Percentiles rank a stretch among this genome's conserved stretches.
Conservation (phyloP, 2,113 vertebrate species). For the Pipa parva region DNA sequence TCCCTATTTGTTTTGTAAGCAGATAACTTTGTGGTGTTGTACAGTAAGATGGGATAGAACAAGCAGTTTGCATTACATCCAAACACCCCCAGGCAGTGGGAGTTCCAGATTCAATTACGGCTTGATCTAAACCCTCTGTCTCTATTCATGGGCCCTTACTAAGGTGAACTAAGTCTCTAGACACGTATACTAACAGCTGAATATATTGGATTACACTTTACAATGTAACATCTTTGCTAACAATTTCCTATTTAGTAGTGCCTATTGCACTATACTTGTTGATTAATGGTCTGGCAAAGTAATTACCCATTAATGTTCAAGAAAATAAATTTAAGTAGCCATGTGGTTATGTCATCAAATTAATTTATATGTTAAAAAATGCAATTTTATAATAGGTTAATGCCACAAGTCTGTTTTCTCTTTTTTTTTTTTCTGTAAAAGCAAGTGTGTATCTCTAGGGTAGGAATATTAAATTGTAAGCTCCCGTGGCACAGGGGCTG, state of each 20-base stretch:
- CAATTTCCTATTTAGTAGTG: conserved; percentile 36
- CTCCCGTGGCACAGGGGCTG: too few relatives aligned
- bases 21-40: conserved; percentile 29
- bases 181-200: conserved; percentile 37
- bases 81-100: conserved; percentile 40
- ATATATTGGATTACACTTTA: conserved; percentile 32
- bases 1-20: conserved; percentile 35
- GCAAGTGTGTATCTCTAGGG: too few relatives aligned
- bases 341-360: conserved; percentile 25
- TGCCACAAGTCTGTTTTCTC: too few relatives aligned
- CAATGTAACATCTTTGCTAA: conserved; percentile 28
- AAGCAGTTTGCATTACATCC: conserved; percentile 36
- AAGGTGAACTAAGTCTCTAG: conserved; percentile 38
- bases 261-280: conserved; percentile 24
- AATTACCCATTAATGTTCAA: neutral
- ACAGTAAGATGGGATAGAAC: conserved; percentile 5
- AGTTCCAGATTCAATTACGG: conserved; percentile 40
- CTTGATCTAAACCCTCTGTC: conserved; percentile 28
- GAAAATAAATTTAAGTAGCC: conserved; percentile 5
- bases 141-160: conserved; percentile 36
- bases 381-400: conserved; percentile 7
- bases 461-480: too few relatives aligned
- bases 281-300: conserved; percentile 17
- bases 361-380: conserved; percentile 13
- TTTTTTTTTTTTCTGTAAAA: too few relatives aligned